Percentiles rank a stretch among this genome's conserved stretches.
phyloP scores from a whole-genome alignment of 1,140 invertebrate species.

The Aphaenogaster ashmeadi region DNA sequence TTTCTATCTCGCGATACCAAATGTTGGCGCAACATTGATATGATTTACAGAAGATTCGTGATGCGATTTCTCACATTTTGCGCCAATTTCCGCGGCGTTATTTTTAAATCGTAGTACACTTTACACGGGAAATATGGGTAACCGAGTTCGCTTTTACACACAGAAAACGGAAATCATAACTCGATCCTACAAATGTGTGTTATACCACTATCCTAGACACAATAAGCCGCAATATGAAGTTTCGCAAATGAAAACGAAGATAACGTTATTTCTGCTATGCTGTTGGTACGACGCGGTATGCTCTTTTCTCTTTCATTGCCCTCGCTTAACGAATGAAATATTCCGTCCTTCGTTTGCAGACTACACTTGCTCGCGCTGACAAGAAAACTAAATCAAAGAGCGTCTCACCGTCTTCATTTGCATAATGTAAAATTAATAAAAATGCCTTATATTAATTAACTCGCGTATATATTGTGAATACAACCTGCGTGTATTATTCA shows the following conservation, averaged over 20 bases:
- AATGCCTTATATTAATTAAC: neutral
- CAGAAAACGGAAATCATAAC: conserved; percentile 26
- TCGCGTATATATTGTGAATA: neutral
- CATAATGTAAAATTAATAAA: conserved; percentile 27
- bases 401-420: neutral
- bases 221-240: conserved; percentile 15
- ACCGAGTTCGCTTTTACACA: neutral
- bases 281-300: neutral
- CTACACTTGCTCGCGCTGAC: neutral
- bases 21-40: neutral
- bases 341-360: conserved; percentile 5
- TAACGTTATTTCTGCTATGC: conserved; percentile 12
- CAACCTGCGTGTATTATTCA: neutral
- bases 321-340: conserved; percentile 15
- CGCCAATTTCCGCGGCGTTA: conserved; percentile 1
- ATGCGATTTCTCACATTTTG: neutral
- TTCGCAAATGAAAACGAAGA: conserved; percentile 36
- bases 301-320: neutral
- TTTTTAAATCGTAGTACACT: neutral
- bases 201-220: neutral
- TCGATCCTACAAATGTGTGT: neutral
- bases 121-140: neutral
- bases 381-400: conserved; percentile 19
- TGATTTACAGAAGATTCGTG: neutral
- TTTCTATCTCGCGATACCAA: neutral